These are phyloP conservation scores for Xanthorhoe designata DNA, from an alignment of 2,888 invertebrate species.

Conservation along the genomic window DNA sequence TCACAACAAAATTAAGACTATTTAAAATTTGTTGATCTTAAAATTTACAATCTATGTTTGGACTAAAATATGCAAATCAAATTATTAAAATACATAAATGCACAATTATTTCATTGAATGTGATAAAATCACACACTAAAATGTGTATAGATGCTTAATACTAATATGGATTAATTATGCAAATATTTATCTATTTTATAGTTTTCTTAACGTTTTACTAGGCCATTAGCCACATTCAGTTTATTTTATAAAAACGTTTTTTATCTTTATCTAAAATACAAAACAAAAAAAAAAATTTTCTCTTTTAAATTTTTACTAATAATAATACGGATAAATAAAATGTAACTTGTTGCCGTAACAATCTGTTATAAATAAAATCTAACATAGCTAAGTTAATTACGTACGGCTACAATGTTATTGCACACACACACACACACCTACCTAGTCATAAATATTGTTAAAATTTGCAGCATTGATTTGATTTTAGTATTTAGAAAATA, in stretches of 20 bases:
- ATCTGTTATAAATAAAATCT: no score
- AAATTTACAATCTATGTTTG: slow-evolving; percentile 1
- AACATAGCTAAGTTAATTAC: no score
- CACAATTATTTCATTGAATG: slow-evolving; percentile 26
- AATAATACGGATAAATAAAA: neutral
- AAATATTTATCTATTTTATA: slow-evolving; percentile 36
- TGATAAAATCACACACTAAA: slow-evolving; percentile 30
- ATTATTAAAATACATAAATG: slow-evolving; percentile 20
- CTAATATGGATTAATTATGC: slow-evolving; percentile 38
- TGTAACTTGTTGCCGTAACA: neutral
- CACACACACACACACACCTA: no score
- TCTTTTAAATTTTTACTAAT: neutral
- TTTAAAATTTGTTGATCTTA: neutral
- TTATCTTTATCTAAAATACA: neutral
- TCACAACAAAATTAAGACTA: no score
- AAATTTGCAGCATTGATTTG: no score
- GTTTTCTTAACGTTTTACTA: slow-evolving; percentile 18
- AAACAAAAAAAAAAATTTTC: neutral
- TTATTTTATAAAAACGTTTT: slow-evolving; percentile 10
- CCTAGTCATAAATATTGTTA: no score
- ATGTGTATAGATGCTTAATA: slow-evolving; percentile 11
- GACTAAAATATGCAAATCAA: slow-evolving; percentile 18
- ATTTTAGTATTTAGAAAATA: no score
- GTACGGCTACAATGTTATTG: no score
- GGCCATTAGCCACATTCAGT: slow-evolving; percentile 27